Conservation (phyloP, 2,797 vertebrate genomes). For the Catharus ustulatus region DNA sequence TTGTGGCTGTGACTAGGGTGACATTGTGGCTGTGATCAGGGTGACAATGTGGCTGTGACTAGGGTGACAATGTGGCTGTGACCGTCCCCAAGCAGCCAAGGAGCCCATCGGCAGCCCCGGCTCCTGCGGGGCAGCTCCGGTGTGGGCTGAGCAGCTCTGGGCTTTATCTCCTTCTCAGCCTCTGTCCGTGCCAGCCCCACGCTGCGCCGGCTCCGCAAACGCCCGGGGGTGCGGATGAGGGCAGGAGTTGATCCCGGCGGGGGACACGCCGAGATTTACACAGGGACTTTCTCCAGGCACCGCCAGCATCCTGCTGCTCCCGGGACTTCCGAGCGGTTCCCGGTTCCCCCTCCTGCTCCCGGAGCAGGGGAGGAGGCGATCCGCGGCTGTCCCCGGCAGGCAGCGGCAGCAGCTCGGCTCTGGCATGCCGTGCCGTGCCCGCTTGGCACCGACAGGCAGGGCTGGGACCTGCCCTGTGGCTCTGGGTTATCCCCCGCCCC, state of each 20-base stretch:
- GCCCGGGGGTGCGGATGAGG: background rate
- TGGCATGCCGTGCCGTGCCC: background rate
- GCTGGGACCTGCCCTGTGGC: background rate
- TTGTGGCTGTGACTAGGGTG: fast-evolving
- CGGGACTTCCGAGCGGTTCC: background rate
- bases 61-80: too few relatives aligned
- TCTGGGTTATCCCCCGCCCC: background rate
- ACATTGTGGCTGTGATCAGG: background rate
- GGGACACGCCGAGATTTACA: background rate
- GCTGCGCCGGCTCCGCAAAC: constrained; percentile 38
- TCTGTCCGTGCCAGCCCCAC: background rate
- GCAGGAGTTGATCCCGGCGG: background rate
- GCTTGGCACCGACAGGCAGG: background rate
- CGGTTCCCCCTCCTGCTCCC: background rate
- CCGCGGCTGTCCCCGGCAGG: background rate
- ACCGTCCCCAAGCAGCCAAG: background rate
- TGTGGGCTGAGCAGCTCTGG: background rate
- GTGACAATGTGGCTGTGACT: too few relatives aligned
- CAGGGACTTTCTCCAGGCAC: background rate
- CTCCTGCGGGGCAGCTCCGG: background rate
- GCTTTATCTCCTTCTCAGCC: background rate
- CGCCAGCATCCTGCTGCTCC: background rate
- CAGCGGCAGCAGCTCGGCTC: background rate
- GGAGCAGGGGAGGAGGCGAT: background rate
- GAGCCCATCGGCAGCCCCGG: background rate